Conservation (phyloP, 2,113 vertebrate species). For the Macrotis lagotis region DNA sequence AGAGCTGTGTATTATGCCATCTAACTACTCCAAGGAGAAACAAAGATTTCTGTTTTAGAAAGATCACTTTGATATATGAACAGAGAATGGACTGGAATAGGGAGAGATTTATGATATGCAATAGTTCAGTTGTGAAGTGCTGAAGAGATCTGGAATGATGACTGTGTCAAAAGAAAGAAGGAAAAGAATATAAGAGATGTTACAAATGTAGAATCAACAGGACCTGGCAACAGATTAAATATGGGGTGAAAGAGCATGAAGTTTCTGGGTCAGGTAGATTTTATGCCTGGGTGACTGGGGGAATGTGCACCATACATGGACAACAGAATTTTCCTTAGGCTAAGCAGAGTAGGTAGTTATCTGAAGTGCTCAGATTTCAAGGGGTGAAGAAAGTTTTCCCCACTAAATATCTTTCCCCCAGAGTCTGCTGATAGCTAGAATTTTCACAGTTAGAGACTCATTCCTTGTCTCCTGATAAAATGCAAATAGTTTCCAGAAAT, state of each 20-base stretch:
- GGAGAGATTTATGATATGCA: not conserved
- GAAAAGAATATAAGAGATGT: not conserved
- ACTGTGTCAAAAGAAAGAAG: not conserved
- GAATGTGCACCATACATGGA: not conserved
- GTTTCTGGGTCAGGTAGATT: not conserved
- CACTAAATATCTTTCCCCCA: not conserved
- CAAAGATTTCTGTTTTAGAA: not conserved
- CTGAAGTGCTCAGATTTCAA: not conserved
- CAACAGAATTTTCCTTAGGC: no score
- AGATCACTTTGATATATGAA: not conserved
- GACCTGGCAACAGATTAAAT: not conserved
- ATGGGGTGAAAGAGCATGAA: not conserved
- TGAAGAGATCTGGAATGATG: not conserved
- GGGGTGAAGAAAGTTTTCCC: not conserved
- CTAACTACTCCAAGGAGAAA: not conserved
- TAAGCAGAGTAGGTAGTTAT: not conserved
- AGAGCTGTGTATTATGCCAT: no score
- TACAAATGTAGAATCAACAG: not conserved
- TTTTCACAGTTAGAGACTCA: not conserved
- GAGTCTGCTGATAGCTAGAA: not conserved
- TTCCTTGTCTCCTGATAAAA: not conserved
- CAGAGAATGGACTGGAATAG: not conserved
- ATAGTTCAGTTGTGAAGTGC: not conserved
- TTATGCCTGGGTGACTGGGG: not conserved
- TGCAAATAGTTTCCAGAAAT: not conserved